A percentile compares a stretch with the other conserved stretches of the same genome.
Conservation (phyloP, 2,113 vertebrate species). For the Gavia stellata region DNA sequence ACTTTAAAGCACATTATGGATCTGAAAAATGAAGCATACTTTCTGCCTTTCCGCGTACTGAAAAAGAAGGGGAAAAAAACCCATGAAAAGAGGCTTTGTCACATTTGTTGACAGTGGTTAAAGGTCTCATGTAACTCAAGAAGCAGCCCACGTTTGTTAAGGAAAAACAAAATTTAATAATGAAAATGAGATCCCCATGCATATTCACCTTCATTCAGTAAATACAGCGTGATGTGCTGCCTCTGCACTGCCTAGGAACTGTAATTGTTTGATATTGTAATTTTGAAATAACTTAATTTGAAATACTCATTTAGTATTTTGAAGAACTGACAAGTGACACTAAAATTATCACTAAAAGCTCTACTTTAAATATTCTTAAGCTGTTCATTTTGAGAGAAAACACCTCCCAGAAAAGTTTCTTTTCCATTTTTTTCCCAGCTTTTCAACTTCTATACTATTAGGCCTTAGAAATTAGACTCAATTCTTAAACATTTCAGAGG, state of each 20-base stretch:
- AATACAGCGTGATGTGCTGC: not conserved
- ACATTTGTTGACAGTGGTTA: not conserved
- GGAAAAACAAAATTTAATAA: not conserved
- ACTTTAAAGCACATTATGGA: not conserved
- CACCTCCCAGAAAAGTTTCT: not conserved
- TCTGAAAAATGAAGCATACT: not conserved
- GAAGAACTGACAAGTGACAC: not conserved
- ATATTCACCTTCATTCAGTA: not conserved
- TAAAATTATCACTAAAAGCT: not conserved
- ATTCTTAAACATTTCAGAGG: not conserved
- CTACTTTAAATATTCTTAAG: not conserved
- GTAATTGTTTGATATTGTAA: not conserved
- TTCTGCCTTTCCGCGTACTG: not conserved
- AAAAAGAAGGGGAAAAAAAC: not conserved
- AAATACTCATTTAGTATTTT: not conserved
- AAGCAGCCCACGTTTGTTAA: not conserved
- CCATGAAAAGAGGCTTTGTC: not conserved
- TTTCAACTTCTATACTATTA: not conserved
- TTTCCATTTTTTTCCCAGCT: not conserved
- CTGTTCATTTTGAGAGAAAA: not conserved
- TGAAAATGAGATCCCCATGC: not conserved
- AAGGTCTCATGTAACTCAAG: not conserved
- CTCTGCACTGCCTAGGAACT: not conserved
- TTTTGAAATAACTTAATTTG: not conserved
- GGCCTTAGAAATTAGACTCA: not conserved